Evolutionary conservation across 1,140 invertebrate genomes (phyloP), one percentile per base, ranked within the genome.

Genomic region (Acromyrmex charruanus): DNA sequence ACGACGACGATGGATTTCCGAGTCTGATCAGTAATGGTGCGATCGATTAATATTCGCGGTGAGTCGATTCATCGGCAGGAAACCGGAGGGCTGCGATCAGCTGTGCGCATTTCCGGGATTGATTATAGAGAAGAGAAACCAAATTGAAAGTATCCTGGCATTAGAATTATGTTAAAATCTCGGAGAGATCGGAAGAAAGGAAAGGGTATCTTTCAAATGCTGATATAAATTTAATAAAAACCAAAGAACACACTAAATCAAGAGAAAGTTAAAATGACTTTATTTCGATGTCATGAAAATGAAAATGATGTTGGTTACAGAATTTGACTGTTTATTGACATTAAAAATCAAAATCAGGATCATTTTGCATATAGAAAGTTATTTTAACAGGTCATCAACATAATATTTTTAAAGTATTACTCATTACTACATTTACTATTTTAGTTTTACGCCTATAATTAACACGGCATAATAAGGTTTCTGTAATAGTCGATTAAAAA

Each of bases 31-130:
- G 55, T 59, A 77, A 85, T 59, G 39, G 39, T 35, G 59, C 55
- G 51, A 79, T 66, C 74, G 66, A 87, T 77, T 68, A 59, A 74
- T 72, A 88, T 85, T 35, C 77, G 53, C 69, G 55, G n/a, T 21
- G 86, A 49, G 49, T 53, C 14, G 65, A 39, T 35, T 16, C 74
- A 31, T 39, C 61, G 31, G 61, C 72, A 80, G 86, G 86, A 88
- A 88, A 72, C 14, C 55, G 21, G n/a, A 74, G 16, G 18, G 35
- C 44, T 55, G 31, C 18, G 53, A 85, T 53, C 44, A 28, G 35
- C 18, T 39, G 68, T 21, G 53, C 31, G 14, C 69, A 85, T 85
- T 85, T 87, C 72, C 86, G 86, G 49, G 79, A 53, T 89, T 77
- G 18, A 59, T 89, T 61, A 49, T 16, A 21, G 58, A 53, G 49